Evolutionary conservation across 2,113 vertebrate species (phyloP).

Genomic region (Arizona elegans): DNA sequence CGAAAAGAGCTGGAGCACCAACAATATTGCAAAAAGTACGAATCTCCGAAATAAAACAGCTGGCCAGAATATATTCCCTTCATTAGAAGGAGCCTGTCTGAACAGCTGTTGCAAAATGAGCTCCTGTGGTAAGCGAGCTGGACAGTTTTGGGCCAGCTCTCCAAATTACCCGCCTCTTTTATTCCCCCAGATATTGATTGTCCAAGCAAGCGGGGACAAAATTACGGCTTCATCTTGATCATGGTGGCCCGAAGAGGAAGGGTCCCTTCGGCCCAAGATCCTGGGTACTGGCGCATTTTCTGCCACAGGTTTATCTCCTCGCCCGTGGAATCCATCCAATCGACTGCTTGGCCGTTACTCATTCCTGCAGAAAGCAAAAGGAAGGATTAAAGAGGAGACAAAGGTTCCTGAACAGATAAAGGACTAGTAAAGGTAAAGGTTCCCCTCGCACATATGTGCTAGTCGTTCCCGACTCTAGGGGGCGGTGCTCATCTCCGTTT

Average conservation of each 20-base stretch:
- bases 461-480: no score
- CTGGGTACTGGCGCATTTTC: constrained; percentile 95
- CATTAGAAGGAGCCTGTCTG: constrained; percentile 47
- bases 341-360: constrained; percentile 75
- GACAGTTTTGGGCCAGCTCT: not conserved
- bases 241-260: constrained; percentile 87
- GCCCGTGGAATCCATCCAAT: constrained; percentile 86
- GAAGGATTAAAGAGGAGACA: accelerated
- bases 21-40: constrained; percentile 28
- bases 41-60: constrained; percentile 33
- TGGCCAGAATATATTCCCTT: constrained; percentile 36
- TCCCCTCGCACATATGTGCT: no score
- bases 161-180: accelerated
- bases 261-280: constrained; percentile 94
- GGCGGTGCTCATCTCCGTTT: no score
- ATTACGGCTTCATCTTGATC: constrained; percentile 75
- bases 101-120: constrained; percentile 13
- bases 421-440: no score
- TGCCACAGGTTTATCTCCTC: constrained; percentile 93
- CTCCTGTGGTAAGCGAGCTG: constrained; percentile 26
- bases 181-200: not conserved
- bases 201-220: constrained; percentile 5
- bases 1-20: constrained; percentile 8
- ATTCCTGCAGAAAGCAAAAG: constrained; percentile 67
- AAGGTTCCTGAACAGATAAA: no score